Conservation (phyloP, 2,113 vertebrate species). For the Laterallus jamaicensis region DNA sequence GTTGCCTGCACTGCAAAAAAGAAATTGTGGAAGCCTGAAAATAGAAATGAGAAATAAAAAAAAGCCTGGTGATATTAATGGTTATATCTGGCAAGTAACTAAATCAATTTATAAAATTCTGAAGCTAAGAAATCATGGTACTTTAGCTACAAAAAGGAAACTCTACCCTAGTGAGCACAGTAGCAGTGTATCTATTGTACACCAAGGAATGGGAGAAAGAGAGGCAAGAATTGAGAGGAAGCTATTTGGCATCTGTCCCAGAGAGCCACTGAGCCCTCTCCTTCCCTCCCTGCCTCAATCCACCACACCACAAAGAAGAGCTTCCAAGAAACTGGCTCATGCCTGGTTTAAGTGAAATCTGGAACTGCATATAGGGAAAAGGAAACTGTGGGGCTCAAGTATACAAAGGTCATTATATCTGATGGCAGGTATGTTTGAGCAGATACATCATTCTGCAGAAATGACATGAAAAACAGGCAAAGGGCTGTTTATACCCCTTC, state of each 20-base stretch:
- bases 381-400: neutral
- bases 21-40: neutral
- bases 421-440: neutral
- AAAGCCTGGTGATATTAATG: neutral
- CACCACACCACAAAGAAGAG: neutral
- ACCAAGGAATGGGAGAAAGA: neutral
- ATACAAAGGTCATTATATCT: fast-evolving
- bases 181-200: neutral
- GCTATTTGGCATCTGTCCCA: neutral
- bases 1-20: neutral
- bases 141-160: neutral
- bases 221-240: neutral
- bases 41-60: too few relatives aligned
- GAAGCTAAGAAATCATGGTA: neutral
- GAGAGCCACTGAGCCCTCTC: neutral
- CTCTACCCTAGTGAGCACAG: neutral
- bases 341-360: neutral
- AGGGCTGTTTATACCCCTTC: neutral
- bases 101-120: neutral
- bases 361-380: neutral
- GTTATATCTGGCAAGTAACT: neutral
- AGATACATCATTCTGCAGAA: fast-evolving
- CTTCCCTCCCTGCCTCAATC: neutral
- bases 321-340: neutral
- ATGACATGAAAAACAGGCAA: neutral